Percentiles rank a stretch among this genome's conserved stretches.
These are phyloP conservation scores for Aphodius sticticus DNA, from an alignment of 2,888 invertebrate species.

Conservation along the genomic window DNA sequence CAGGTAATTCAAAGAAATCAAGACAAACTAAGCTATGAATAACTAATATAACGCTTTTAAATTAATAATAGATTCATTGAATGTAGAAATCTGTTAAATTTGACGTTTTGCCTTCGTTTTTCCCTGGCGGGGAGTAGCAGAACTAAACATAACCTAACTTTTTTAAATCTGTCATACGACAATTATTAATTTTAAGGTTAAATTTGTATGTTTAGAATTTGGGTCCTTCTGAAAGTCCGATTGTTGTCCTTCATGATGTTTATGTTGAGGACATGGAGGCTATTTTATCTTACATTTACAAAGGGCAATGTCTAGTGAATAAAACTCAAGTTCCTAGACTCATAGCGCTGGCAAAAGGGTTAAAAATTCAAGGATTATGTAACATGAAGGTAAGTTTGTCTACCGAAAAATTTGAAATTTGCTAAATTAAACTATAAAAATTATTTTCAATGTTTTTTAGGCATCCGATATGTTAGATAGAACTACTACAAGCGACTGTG, in stretches of 20 bases:
- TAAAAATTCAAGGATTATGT: conserved; percentile 84
- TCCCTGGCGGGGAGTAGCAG: not conserved
- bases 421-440: no score
- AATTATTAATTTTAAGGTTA: not conserved
- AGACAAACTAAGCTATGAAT: not conserved
- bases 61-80: not conserved
- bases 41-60: not conserved
- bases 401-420: conserved; percentile 18
- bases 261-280: conserved; percentile 76
- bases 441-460: not conserved
- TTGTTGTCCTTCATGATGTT: conserved; percentile 76
- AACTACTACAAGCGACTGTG: not conserved
- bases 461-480: not conserved
- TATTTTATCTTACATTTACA: conserved; percentile 87
- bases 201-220: conserved; percentile 65
- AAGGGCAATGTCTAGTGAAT: conserved; percentile 86
- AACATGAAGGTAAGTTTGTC: conserved; percentile 74
- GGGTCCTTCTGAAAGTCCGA: conserved; percentile 73
- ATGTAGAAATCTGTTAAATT: not conserved
- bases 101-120: not conserved
- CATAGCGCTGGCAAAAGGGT: conserved; percentile 78
- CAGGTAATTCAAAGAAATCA: conserved; percentile 65
- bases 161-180: not conserved
- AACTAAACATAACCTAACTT: not conserved
- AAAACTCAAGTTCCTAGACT: conserved; percentile 80